Conservation (phyloP, 2,888 invertebrate species). For the Drosophila paranaensis region DNA sequence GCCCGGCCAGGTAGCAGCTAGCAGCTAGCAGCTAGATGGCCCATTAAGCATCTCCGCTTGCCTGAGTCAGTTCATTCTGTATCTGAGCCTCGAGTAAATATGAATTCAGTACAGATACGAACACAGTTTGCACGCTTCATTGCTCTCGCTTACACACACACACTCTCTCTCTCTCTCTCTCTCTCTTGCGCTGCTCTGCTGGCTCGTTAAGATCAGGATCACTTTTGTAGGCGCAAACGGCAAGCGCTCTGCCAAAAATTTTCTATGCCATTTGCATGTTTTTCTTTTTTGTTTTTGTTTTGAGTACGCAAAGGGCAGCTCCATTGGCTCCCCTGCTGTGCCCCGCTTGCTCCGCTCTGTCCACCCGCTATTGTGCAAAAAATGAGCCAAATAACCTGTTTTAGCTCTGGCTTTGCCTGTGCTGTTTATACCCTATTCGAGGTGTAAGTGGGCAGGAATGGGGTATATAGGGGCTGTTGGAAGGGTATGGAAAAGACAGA, state of each 20-base stretch:
- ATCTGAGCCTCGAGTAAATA: constrained; percentile 44
- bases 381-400: constrained; percentile 67
- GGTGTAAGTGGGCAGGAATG: not conserved
- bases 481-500: too few species aligned
- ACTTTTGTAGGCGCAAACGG: constrained; percentile 39
- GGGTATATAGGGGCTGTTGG: not conserved
- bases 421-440: constrained; percentile 25
- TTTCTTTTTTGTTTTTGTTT: not conserved
- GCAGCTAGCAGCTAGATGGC: constrained; percentile 36
- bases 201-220: constrained; percentile 46
- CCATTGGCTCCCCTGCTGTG: not conserved
- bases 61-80: constrained; percentile 11
- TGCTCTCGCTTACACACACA: not conserved
- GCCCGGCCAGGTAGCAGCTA: constrained; percentile 53
- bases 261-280: constrained; percentile 54
- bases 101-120: constrained; percentile 77
- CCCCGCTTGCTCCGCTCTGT: not conserved
- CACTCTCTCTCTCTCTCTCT: not conserved
- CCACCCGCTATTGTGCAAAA: constrained; percentile 37
- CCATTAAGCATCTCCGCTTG: constrained; percentile 70
- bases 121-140: constrained; percentile 25
- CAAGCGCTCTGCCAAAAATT: constrained; percentile 43
- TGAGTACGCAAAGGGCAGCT: constrained; percentile 34
- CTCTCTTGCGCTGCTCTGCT: not conserved
- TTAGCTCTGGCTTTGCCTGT: constrained; percentile 39